A percentile compares a stretch with the other conserved stretches of the same genome.
Evolutionary conservation across 2,113 vertebrate species (phyloP).

Genomic region (Ardeotis arabs): DNA sequence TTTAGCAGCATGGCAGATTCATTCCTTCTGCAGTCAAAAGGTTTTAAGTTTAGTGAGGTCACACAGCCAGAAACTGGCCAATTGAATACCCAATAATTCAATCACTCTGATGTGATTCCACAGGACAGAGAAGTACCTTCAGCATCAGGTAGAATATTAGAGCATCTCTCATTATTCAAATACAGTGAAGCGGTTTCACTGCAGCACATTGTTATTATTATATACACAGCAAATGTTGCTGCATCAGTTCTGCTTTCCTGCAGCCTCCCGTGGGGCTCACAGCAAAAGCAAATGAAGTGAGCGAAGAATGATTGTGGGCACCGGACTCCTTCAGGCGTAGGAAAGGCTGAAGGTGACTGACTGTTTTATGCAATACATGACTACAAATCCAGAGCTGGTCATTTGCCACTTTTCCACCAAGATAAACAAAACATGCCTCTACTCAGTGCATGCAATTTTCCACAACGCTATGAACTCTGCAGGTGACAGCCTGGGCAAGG

Average conservation of each 20-base stretch:
- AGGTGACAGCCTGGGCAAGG: conserved; percentile 9
- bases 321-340: fast-evolving
- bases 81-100: not conserved
- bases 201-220: not conserved
- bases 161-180: not conserved
- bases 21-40: conserved; percentile 4
- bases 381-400: not conserved
- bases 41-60: conserved; percentile 4
- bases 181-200: not conserved
- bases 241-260: not conserved
- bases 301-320: not conserved
- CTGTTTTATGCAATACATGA: not conserved
- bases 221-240: not conserved
- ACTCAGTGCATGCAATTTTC: not conserved
- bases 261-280: not conserved
- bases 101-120: not conserved
- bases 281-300: not conserved
- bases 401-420: not conserved
- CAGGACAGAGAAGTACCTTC: not conserved
- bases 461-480: not conserved
- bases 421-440: conserved; percentile 19
- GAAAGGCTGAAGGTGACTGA: not conserved
- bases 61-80: not conserved
- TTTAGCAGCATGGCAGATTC: conserved; percentile 1
- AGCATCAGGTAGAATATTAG: not conserved